Evolutionary conservation across 2,113 vertebrate species (phyloP).

Genomic region (Mirza zaza): DNA sequence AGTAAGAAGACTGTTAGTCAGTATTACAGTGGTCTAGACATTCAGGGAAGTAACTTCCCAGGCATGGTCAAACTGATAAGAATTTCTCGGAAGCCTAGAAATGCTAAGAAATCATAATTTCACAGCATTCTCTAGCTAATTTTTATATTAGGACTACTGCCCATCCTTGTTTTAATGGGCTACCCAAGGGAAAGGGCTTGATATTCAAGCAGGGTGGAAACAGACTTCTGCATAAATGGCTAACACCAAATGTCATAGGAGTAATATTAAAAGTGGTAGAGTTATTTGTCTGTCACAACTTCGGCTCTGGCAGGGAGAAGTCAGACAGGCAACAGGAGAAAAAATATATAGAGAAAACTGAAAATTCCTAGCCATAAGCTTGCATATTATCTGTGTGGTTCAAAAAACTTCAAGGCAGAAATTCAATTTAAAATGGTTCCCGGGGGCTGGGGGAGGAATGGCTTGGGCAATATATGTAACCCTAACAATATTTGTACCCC

Average conservation of each 20-base stretch:
- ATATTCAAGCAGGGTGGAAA: not conserved
- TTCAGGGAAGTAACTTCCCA: not conserved
- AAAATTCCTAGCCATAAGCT: not conserved
- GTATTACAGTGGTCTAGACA: not conserved
- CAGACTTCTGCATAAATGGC: not conserved
- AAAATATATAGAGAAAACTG: not conserved
- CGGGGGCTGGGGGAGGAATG: no score
- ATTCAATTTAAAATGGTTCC: not conserved
- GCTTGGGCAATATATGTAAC: no score
- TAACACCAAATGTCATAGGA: not conserved
- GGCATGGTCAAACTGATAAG: not conserved
- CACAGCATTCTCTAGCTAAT: not conserved
- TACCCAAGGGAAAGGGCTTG: not conserved
- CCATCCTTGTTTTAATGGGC: not conserved
- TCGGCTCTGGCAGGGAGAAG: not conserved
- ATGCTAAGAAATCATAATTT: not conserved
- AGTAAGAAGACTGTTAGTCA: not conserved
- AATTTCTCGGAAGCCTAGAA: not conserved
- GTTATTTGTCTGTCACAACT: not conserved
- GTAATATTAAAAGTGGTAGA: not conserved
- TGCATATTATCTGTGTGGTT: not conserved
- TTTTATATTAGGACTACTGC: not conserved
- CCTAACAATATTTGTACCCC: no score
- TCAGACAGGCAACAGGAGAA: not conserved
- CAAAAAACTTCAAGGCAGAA: not conserved